Evolutionary conservation across 2,888 invertebrate species (phyloP).

Genomic region (Scaptodrosophila latifasciaeformis): DNA sequence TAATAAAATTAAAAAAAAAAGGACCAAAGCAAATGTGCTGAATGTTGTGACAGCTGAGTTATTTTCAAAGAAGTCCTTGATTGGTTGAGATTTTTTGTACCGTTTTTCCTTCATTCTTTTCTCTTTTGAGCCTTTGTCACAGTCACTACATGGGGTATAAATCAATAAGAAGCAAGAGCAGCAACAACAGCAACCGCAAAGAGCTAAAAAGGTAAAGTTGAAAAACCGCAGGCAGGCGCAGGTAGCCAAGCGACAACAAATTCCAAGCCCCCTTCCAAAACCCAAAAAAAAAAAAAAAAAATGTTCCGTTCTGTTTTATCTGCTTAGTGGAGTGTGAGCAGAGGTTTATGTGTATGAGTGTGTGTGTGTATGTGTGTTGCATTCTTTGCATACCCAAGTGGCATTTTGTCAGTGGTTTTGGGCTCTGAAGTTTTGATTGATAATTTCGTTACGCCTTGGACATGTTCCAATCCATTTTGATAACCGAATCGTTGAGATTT

Average conservation of each 20-base stretch:
- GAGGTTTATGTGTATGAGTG: too few species aligned
- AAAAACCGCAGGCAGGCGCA: constrained; percentile 32
- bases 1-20: too few species aligned
- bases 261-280: constrained; percentile 34
- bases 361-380: constrained; percentile 39
- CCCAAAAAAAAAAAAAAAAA: neutral
- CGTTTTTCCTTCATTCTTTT: too few species aligned
- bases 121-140: too few species aligned
- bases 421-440: too few species aligned
- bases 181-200: constrained; percentile 29
- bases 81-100: too few species aligned
- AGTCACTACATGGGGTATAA: constrained; percentile 52
- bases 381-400: constrained; percentile 62
- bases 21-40: too few species aligned
- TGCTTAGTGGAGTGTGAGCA: constrained; percentile 46
- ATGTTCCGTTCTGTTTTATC: constrained; percentile 29
- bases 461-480: constrained; percentile 48
- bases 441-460: constrained; percentile 63
- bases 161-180: constrained; percentile 54
- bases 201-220: constrained; percentile 31
- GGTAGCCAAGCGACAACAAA: constrained; percentile 43
- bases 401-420: constrained; percentile 40
- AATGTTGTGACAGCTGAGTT: neutral
- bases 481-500: constrained; percentile 50
- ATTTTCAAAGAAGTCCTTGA: too few species aligned